Evolutionary conservation across 2,797 vertebrate species (phyloP).

Genomic region (Poeciliopsis turneri): DNA sequence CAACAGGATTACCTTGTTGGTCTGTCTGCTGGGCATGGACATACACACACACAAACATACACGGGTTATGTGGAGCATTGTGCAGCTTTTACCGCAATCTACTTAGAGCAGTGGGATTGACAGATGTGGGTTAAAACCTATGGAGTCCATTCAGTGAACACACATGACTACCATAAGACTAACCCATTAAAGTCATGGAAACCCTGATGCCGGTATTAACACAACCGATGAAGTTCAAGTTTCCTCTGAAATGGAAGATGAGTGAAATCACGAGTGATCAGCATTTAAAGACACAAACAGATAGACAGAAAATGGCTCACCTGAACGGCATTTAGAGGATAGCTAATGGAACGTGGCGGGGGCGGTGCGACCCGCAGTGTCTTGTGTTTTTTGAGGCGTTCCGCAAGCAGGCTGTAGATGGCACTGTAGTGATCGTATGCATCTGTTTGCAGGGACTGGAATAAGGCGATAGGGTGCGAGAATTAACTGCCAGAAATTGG

Average conservation of each 20-base stretch:
- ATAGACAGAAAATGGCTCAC: constrained; percentile 60
- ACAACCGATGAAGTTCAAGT: not conserved
- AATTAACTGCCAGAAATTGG: not conserved
- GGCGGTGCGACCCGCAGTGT: constrained; percentile 87
- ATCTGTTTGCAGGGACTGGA: constrained; percentile 91
- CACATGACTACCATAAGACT: constrained; percentile 1
- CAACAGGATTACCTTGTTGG: constrained; percentile 87
- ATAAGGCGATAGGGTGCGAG: not conserved
- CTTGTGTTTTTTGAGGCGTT: constrained; percentile 95
- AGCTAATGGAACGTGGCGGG: constrained; percentile 85
- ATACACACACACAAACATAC: constrained; percentile 6
- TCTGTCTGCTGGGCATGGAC: constrained; percentile 82
- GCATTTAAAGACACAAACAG: not conserved
- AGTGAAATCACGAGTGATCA: not conserved
- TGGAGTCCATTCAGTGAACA: constrained; percentile 10
- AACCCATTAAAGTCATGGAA: not conserved
- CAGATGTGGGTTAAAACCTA: constrained; percentile 49
- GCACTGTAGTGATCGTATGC: constrained; percentile 99
- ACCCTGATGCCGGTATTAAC: not conserved
- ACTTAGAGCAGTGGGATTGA: constrained; percentile 47
- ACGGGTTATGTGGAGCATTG: constrained; percentile 51
- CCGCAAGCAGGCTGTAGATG: constrained; percentile 97
- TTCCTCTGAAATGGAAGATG: not conserved
- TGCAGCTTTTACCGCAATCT: constrained; percentile 49
- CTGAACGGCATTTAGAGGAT: constrained; percentile 87